Evolutionary conservation across 2,113 vertebrate genomes (phyloP), one percentile per base, ranked within the genome.

Genomic region (Geothlypis trichas): DNA sequence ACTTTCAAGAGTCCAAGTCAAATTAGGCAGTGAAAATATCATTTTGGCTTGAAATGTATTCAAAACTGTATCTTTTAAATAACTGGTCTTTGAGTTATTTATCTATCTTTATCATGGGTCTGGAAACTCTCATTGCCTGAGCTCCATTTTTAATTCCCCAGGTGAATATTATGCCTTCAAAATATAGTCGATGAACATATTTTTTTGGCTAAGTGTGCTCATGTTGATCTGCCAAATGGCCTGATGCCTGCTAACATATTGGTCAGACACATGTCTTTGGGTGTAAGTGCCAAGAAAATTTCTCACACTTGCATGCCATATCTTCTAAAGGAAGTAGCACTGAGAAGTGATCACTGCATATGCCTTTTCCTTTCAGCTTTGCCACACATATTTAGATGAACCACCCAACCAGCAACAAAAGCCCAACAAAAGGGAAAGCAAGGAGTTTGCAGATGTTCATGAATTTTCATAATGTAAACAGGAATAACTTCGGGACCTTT

Each of bases 231-330:
- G 87, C 62, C 72, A 90, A 94, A 90, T 91, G 93, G 84, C 82
- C 75, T 69, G 46, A 67, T 92, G 84, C 63, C 89, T 91, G 83
- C 92, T 93, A 95, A 77, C 85, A 92, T 87, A 67, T 69, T 90
- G 65, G 66, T 94, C 90, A 93, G 66, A 95, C 89, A 91, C 58
- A 95, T 95, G 84, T 79, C 88, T 93, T 90, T 20, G 51, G 49
- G 59, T n/a, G 22, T 79, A 52, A 81, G 49, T 17, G 89, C 89
- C 94, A 95, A 84, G 77, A 93, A 88, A 72, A 42, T 77, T 95
- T 88, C 81, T 66, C 54, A 49, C 63, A n/a, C 74, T 89, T 82
- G 37, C 58, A 55, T 10, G 15, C 63, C 1, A 0, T 39, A 55
- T 90, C 93, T 94, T 79, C 66, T n/a, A 72, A 89, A 82, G 80